Conservation (phyloP, 2,113 vertebrate species). For the Brachyistius frenatus region DNA sequence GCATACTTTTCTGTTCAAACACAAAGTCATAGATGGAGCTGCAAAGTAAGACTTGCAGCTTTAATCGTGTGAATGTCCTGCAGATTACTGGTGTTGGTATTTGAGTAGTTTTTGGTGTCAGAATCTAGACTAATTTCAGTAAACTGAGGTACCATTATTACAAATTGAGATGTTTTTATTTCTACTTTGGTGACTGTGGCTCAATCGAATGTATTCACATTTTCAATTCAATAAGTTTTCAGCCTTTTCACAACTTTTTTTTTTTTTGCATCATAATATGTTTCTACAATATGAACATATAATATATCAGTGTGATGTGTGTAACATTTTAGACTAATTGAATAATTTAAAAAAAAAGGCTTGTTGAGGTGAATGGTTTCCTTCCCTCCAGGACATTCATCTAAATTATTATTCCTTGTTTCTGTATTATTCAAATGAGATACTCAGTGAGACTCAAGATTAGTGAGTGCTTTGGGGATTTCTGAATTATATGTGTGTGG, state of each 20-base stretch:
- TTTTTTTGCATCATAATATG: neutral
- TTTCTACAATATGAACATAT: neutral
- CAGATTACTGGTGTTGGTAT: neutral
- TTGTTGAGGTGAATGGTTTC: neutral
- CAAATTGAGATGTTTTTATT: neutral
- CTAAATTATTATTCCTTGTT: slow-evolving; percentile 8
- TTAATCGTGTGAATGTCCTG: neutral
- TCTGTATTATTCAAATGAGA: neutral
- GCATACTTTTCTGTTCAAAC: neutral
- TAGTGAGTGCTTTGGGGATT: slow-evolving; percentile 7
- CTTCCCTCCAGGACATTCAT: neutral
- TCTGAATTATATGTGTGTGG: slow-evolving; percentile 2
- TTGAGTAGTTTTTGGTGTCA: neutral
- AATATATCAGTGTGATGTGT: neutral
- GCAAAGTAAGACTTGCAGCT: neutral
- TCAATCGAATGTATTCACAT: neutral
- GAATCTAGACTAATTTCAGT: neutral
- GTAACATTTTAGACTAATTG: neutral
- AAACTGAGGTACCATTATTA: slow-evolving; percentile 9
- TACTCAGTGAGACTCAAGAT: neutral
- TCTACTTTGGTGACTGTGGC: neutral
- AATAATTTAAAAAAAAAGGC: neutral
- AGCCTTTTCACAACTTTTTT: neutral
- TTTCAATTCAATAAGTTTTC: neutral
- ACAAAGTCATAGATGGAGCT: neutral